phyloP scores from a whole-genome alignment of 2,888 invertebrate genomes.

The Octonoba sinensis region DNA sequence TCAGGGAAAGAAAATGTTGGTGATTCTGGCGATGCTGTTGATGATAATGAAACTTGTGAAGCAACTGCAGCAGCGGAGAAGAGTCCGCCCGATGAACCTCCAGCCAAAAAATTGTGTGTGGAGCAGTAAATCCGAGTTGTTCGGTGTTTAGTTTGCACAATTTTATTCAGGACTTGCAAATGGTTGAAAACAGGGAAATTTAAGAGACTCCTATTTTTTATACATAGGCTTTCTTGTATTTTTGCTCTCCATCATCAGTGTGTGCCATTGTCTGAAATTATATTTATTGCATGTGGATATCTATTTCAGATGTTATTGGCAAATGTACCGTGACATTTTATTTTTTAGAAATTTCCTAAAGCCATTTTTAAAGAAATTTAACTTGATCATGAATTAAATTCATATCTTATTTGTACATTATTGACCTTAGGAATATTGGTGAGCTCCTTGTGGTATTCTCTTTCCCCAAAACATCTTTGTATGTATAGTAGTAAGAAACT shows the following conservation, averaged over 20 bases:
- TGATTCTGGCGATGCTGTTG: slow-evolving; percentile 32
- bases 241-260: slow-evolving; percentile 63
- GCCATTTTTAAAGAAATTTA: too few species aligned
- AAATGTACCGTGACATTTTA: slow-evolving; percentile 35
- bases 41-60: slow-evolving; percentile 22
- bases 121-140: slow-evolving; percentile 52
- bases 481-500: too few species aligned
- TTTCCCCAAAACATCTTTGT: too few species aligned
- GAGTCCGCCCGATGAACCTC: slow-evolving; percentile 59
- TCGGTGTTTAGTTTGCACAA: slow-evolving; percentile 58
- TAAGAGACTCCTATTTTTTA: slow-evolving; percentile 65
- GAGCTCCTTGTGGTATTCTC: too few species aligned
- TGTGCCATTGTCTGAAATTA: slow-evolving; percentile 65
- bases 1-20: slow-evolving; percentile 62
- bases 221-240: slow-evolving; percentile 64
- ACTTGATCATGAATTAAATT: too few species aligned
- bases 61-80: slow-evolving; percentile 40
- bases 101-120: slow-evolving; percentile 58
- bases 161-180: slow-evolving; percentile 62
- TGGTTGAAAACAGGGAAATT: slow-evolving; percentile 61
- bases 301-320: slow-evolving; percentile 11
- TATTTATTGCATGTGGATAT: slow-evolving; percentile 58
- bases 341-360: not conserved
- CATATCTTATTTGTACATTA: too few species aligned
- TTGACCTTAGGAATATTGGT: too few species aligned